These are phyloP conservation scores for Dromaius novaehollandiae DNA, from an alignment of 2,113 vertebrate genomes.

Conservation along the genomic window DNA sequence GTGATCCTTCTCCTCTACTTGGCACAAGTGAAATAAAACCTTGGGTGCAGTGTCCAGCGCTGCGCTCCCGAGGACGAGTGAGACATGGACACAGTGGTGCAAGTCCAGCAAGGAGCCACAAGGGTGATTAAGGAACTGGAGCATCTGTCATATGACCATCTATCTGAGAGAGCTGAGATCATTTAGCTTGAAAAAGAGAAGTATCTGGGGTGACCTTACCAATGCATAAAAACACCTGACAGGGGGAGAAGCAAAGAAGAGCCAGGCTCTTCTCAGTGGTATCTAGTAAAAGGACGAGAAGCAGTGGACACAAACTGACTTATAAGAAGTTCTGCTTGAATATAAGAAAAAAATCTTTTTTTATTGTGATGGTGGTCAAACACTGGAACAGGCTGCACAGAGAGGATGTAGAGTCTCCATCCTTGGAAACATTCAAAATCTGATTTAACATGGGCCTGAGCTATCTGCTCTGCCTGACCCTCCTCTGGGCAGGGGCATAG, in stretches of 20 bases:
- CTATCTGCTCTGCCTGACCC: not conserved
- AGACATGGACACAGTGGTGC: not conserved
- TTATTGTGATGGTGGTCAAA: not conserved
- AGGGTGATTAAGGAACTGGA: not conserved
- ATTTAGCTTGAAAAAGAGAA: not conserved
- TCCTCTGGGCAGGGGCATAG: fast-evolving
- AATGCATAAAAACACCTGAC: not conserved
- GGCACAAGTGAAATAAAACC: not conserved
- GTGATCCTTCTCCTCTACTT: not conserved
- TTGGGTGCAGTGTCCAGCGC: not conserved
- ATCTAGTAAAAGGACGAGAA: not conserved
- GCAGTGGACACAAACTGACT: not conserved
- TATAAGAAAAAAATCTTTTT: not conserved
- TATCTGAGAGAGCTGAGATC: not conserved
- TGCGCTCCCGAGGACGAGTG: not conserved
- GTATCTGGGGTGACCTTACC: not conserved
- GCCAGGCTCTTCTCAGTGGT: fast-evolving
- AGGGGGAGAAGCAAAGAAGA: not conserved
- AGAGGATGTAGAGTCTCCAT: not conserved
- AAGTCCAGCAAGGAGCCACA: not conserved
- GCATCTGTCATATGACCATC: not conserved
- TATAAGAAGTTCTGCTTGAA: not conserved
- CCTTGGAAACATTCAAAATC: not conserved
- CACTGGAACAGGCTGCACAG: not conserved
- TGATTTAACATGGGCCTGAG: not conserved